phyloP scores from a whole-genome alignment of 2,888 invertebrate genomes.

The Tillus elongatus region DNA sequence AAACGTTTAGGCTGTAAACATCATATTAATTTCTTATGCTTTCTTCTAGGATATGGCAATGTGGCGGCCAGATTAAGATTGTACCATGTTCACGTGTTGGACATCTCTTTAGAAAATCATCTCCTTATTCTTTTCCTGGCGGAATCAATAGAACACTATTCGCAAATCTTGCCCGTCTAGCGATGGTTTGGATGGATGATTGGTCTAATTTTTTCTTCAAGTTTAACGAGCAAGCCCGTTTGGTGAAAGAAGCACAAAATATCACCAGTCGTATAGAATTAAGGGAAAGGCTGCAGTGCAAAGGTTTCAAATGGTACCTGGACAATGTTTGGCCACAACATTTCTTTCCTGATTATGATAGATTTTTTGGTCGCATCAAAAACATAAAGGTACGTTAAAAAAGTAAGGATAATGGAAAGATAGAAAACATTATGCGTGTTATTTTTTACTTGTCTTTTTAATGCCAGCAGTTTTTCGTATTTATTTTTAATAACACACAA shows the following conservation, averaged over 20 bases:
- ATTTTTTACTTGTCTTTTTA: too few relatives aligned
- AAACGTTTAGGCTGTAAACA: neutral
- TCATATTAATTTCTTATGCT: neutral
- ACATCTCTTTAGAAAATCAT: slow-evolving; percentile 83
- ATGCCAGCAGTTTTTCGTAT: too few relatives aligned
- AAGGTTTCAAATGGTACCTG: slow-evolving; percentile 88
- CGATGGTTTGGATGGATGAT: slow-evolving; percentile 96
- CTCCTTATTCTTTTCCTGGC: slow-evolving; percentile 92
- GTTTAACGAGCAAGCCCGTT: slow-evolving; percentile 64
- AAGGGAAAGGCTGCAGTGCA: slow-evolving; percentile 64
- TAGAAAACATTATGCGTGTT: too few relatives aligned
- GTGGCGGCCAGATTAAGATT: slow-evolving; percentile 84
- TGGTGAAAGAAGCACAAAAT: slow-evolving; percentile 51
- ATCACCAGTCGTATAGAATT: slow-evolving; percentile 51
- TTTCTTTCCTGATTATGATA: slow-evolving; percentile 79
- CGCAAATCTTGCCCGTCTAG: slow-evolving; percentile 85
- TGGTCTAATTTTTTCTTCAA: slow-evolving; percentile 90
- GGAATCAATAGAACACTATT: slow-evolving; percentile 82
- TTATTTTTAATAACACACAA: too few relatives aligned
- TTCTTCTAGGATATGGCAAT: slow-evolving; percentile 75
- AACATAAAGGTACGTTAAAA: too few relatives aligned
- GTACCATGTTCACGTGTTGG: slow-evolving; percentile 90
- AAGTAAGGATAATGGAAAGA: too few relatives aligned
- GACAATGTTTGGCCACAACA: slow-evolving; percentile 93
- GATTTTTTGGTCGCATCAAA: slow-evolving; percentile 81